Evolutionary conservation across 2,888 invertebrate genomes (phyloP), one percentile per base, ranked within the genome.

Genomic region (Eupeodes latifasciatus): DNA sequence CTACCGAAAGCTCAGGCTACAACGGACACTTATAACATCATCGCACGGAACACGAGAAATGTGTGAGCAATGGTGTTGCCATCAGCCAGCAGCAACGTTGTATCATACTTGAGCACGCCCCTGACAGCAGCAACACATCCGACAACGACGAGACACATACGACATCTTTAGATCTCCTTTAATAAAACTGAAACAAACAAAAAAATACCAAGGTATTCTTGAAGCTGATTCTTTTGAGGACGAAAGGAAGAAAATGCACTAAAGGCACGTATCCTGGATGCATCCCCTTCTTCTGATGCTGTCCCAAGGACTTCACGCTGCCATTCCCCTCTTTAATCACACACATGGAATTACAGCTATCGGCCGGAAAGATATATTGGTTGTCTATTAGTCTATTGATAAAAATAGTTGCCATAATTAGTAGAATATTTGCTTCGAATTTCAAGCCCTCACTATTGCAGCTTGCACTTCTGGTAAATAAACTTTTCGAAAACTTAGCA

Each of bases 51-150:
- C 88, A 85, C 74, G 85, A 53, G 62, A 87, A 83, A 77, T 81
- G 83, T 81, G 84, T 81, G 78, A 75, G 88, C 78, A 66, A 75
- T 78, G 62, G 27, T 81, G 85, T 78, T 81, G 61, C 82, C 82
- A 82, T 71, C 81, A 85, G 81, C 81, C 64, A 78, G 71, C 69
- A 78, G 75, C 69, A 81, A n/a, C 67, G 76, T 62, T 76, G 76
- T 80, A 83, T 83, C 81, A 85, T 81, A 88, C 88, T 88, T 88
- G 71, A 88, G 85, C 88, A 88, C 88, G 88, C 85, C 85, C 77
- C 88, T 88, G 81, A 84, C 84, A 88, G 81, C 49, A 75, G 84
- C 77, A 88, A 75, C 85, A 84, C 75, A 88, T 66, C 75, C 71
- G 49, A 40, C 71, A 44, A 40, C 40, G 40, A 76, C 59, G 44